phyloP scores from a whole-genome alignment of 1,140 invertebrate species.

The Nixonia krombeini region DNA sequence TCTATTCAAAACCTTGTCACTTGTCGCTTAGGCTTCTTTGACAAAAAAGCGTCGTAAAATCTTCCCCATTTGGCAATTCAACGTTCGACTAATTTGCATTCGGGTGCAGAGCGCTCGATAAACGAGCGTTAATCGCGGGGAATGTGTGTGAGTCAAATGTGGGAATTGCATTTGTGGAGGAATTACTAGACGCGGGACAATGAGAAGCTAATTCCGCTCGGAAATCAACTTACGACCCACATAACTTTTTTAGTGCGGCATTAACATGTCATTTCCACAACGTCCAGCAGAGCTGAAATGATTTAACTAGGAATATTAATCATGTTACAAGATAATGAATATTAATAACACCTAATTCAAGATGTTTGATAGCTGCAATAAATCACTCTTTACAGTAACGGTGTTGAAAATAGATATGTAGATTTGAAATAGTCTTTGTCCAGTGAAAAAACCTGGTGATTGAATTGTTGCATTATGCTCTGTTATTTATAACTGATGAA shows the following conservation, averaged over 20 bases:
- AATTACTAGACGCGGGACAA: not conserved
- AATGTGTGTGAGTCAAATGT: not conserved
- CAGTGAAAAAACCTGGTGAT: not conserved
- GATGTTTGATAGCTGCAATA: slow-evolving; percentile 14
- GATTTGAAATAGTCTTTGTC: not conserved
- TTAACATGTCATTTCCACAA: slow-evolving; percentile 15
- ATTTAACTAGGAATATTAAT: slow-evolving; percentile 15
- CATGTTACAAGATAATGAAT: slow-evolving; percentile 15
- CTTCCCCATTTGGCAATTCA: too few species aligned
- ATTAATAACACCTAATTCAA: slow-evolving; percentile 16
- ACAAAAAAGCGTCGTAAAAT: too few species aligned
- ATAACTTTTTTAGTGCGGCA: slow-evolving; percentile 4
- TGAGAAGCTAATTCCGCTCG: not conserved
- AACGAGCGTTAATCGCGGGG: too few species aligned
- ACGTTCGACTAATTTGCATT: too few species aligned
- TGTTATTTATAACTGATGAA: not conserved
- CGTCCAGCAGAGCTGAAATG: slow-evolving; percentile 5
- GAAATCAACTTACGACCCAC: slow-evolving; percentile 5
- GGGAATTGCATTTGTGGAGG: not conserved
- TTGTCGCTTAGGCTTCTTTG: too few species aligned
- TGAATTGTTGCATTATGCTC: not conserved
- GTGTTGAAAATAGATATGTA: slow-evolving; percentile 6
- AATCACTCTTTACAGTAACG: not conserved
- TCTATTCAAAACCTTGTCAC: too few species aligned
- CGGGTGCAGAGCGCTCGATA: too few species aligned